Base-by-base conservation (phyloP, 1,140 invertebrate genomes). In the Homalodisca vitripennis region DNA sequence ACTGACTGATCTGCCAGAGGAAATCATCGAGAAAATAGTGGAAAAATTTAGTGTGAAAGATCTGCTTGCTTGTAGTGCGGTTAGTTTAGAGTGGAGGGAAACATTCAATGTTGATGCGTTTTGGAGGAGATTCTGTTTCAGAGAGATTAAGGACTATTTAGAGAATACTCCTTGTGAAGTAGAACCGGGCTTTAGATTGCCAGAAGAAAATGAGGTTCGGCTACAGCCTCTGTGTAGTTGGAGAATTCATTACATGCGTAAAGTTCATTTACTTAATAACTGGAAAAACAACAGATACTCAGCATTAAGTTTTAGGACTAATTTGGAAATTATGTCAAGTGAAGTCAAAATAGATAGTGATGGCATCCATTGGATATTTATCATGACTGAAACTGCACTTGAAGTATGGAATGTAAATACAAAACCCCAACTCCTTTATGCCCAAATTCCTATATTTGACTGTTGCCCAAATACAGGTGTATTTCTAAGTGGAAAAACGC, bases 191-290 rank as follows among this genome's bases (percentile, higher is more conserved):
- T 60, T 60, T 60, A 26, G 3, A 60, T 10, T 30, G 27, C 22
- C 27, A 6, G 2, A 27, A 27, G 22, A 26, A 10, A 60, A 60
- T n/a, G 55, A 60, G 29, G 55, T 10, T 6, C 22, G 55, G 12
- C 26, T 60, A 12, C 2, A 26, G 26, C 55, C 55, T 22, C 24
- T 60, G 26, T 60, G 55, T 60, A 6, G 29, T 6, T 60, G 55
- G 55, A 13, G 55, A 6, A 29, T 60, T 27, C n/a, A 26, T 60
- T 60, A 60, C 55, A 60, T 60, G 55, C 26, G 55, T 13, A 10
- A 60, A 60, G 29, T n/a, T 27, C 55, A 60, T 30, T 60, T 60
- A 30, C 26, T 60, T 2, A 60, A 60, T n/a, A 60, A 60, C 55
- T 60, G 55, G 55, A 60, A 60, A 30, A 2, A 2, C 26, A 24